Evolutionary conservation across 2,888 invertebrate genomes (phyloP), one percentile per base, ranked within the genome.

Genomic region (Aleiodes alternator): DNA sequence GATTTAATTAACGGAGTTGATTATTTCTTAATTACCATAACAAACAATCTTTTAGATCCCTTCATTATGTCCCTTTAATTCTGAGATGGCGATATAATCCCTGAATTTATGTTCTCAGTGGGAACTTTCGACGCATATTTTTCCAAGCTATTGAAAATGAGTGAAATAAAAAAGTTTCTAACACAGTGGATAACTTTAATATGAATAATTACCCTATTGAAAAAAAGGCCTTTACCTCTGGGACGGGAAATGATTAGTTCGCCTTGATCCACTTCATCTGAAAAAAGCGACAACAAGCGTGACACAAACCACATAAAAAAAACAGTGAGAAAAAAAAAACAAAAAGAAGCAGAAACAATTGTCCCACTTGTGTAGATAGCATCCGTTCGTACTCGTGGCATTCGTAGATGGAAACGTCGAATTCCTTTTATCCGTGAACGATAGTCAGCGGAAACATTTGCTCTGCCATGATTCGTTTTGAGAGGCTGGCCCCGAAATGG

Each of bases 371-470:
- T 59, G 29, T 31, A 59, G 59, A 59, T 59, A 59, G 29, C 59
- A 59, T 59, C 59, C 59, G 59, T 29, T 59, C n/a, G 59, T 59
- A 34, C 59, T 59, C 59, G 31, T 31, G 23, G 59, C 12, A 34
- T 59, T 59, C 31, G 31, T 31, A 29, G 34, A 59, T 59, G 59
- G 59, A 12, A 59, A 59, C 59, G 59, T 59, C 59, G 59, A 31
- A 34, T 29, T 59, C 59, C 59, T 59, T 59, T 59, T 59, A 59
- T 59, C 29, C 31, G 5, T 31, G 59, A 34, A 34, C 59, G 69
- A 69, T 53, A 72, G 72, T 76, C 72, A 72, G 76, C 72, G 55
- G 72, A 76, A 76, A 69, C 50, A 55, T 76, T 55, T 16, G 59
- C 61, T 61, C 48, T 61, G 72, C 43, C 34, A 56, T 53, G 76